Percentiles rank a stretch among this genome's conserved stretches.
These are phyloP conservation scores for Balaenoptera acutorostrata DNA, from an alignment of 2,113 vertebrate genomes.

Conservation along the genomic window DNA sequence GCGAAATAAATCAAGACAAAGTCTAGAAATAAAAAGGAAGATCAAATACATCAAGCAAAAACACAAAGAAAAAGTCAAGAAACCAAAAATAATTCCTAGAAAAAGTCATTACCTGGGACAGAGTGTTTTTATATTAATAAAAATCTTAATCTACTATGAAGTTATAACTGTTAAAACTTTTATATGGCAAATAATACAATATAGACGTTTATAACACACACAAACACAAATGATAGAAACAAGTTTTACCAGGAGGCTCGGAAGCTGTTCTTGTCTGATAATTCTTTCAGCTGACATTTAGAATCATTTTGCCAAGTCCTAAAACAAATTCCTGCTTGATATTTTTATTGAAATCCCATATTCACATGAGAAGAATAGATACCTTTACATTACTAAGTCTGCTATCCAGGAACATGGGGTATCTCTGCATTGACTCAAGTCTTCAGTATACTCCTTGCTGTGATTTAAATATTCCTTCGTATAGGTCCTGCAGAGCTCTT, in stretches of 20 bases:
- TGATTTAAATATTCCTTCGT: conserved; percentile 1
- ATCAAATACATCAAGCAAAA: not conserved
- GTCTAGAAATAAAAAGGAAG: conserved; percentile 25
- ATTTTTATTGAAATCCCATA: not conserved
- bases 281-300: not conserved
- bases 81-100: not conserved
- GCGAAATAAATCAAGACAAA: not conserved
- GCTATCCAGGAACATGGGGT: not conserved
- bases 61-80: not conserved
- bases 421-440: not conserved
- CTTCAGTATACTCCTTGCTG: not conserved
- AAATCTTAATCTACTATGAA: not conserved
- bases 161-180: not conserved
- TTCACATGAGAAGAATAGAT: not conserved
- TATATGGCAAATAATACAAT: not conserved
- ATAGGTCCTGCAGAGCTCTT: not conserved
- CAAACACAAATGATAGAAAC: not conserved
- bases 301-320: not conserved
- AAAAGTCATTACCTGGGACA: not conserved
- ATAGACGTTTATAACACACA: not conserved
- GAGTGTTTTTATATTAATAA: not conserved
- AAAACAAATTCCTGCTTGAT: not conserved
- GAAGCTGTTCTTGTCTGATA: not conserved
- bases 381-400: not conserved
- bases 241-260: not conserved